These are phyloP conservation scores for Tenualosa thibaudeaui DNA, from an alignment of 2,797 vertebrate genomes.

Conservation along the genomic window DNA sequence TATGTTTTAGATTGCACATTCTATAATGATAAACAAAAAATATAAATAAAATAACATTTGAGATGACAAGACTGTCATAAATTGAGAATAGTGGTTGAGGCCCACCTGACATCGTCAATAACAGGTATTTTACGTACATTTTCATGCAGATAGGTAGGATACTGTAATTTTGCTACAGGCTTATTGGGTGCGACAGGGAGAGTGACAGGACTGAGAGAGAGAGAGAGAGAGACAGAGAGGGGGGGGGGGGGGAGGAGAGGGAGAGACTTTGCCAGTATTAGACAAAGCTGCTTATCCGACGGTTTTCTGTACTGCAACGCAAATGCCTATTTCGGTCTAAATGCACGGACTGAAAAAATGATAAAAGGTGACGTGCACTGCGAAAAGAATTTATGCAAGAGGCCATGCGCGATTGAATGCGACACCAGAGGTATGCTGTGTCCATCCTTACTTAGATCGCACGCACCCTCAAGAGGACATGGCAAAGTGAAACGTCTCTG, in stretches of 20 bases:
- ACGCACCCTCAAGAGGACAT: not conserved
- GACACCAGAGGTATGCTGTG: conserved; percentile 18
- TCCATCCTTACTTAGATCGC: not conserved
- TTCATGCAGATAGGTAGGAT: not conserved
- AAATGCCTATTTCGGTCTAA: conserved; percentile 30
- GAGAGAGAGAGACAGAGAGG: conserved; percentile 3
- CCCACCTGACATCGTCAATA: not conserved
- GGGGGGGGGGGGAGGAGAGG: no score
- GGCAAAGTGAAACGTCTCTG: not conserved
- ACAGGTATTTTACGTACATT: not conserved
- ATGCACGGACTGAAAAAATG: conserved; percentile 28
- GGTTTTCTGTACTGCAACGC: conserved; percentile 39
- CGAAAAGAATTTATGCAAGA: conserved; percentile 7
- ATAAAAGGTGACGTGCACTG: conserved; percentile 14
- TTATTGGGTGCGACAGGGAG: conserved; percentile 14
- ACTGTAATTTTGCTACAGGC: not conserved
- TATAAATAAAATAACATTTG: not conserved
- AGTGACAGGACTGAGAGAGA: not conserved
- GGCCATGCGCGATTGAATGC: conserved; percentile 27
- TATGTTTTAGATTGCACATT: not conserved
- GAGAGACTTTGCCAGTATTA: conserved; percentile 45
- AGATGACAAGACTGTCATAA: not conserved
- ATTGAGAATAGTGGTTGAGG: not conserved
- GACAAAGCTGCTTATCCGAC: conserved; percentile 56
- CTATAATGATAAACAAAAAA: no score